phyloP scores from a whole-genome alignment of 2,113 vertebrate genomes.

The Talpa occidentalis region DNA sequence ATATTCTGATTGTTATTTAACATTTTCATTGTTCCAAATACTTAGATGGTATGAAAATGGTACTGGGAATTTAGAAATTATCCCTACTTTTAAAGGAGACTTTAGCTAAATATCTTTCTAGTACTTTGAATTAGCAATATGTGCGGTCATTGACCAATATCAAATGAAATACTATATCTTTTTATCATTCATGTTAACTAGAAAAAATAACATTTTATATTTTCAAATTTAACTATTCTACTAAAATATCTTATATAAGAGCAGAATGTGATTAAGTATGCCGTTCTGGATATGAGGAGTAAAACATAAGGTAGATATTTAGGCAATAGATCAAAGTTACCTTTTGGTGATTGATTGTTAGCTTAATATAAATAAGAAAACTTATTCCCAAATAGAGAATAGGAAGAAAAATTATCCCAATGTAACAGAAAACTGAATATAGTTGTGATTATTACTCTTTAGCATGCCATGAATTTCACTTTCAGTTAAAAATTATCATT shows the following conservation, averaged over 20 bases:
- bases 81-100: background rate
- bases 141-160: background rate
- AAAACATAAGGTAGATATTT: background rate
- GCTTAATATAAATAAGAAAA: background rate
- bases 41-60: background rate
- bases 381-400: background rate
- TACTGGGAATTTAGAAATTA: background rate
- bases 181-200: background rate
- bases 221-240: background rate
- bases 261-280: background rate
- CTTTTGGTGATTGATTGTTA: background rate
- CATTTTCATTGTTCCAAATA: background rate
- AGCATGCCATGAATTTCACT: background rate
- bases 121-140: background rate
- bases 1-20: background rate
- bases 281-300: background rate
- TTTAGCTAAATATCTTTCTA: background rate
- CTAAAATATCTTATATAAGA: background rate
- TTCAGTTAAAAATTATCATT: constrained; percentile 35
- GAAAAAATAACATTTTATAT: background rate
- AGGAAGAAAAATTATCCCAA: background rate
- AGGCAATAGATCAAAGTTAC: background rate
- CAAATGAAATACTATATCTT: background rate
- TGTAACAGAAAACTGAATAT: background rate
- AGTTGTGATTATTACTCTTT: background rate